These are phyloP conservation scores for Notodonta dromedarius DNA, from an alignment of 2,888 invertebrate species.

Conservation along the genomic window DNA sequence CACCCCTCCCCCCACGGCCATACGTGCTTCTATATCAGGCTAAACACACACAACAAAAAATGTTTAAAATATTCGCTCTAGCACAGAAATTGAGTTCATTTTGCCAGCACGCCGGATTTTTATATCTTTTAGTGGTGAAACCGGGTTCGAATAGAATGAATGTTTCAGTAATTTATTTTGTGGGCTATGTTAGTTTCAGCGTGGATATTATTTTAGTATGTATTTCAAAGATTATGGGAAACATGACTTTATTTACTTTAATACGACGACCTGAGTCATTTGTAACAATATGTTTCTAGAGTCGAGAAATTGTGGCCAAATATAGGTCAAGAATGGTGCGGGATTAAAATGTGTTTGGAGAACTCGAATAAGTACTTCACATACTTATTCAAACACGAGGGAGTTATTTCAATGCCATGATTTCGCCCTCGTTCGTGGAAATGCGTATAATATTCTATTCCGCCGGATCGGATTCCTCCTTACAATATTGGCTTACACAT, in stretches of 20 bases:
- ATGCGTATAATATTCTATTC: not conserved
- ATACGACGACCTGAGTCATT: no score
- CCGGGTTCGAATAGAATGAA: not conserved
- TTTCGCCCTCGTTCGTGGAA: not conserved
- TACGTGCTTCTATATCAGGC: not conserved
- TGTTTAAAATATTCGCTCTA: not conserved
- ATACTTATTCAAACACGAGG: not conserved
- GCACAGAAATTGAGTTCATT: not conserved
- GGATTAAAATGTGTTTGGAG: not conserved
- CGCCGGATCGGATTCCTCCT: not conserved
- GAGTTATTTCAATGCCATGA: not conserved
- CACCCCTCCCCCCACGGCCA: not conserved
- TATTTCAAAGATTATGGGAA: no score
- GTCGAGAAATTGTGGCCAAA: no score
- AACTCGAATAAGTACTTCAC: not conserved
- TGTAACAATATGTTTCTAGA: no score
- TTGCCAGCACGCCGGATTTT: not conserved
- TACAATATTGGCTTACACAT: conserved; percentile 5
- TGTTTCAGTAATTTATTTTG: not conserved
- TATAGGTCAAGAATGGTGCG: not conserved
- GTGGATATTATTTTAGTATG: no score
- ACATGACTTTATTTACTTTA: no score
- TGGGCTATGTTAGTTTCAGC: no score
- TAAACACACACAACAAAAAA: conserved; percentile 3
- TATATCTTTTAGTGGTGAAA: not conserved